phyloP scores from a whole-genome alignment of 1,140 invertebrate genomes.

The Trinorchestia longiramus region DNA sequence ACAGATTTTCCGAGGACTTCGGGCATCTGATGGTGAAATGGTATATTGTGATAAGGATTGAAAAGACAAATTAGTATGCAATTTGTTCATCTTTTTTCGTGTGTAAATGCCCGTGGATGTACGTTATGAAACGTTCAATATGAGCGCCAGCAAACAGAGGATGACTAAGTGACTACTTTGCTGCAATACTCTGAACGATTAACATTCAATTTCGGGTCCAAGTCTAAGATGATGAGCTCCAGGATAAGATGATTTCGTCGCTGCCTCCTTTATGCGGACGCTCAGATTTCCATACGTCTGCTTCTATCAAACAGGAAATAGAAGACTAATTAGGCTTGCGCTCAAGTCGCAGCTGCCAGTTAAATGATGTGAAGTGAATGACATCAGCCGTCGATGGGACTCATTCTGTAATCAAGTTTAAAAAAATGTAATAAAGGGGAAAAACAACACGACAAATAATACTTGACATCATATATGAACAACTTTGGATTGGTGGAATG shows the following conservation, averaged over 20 bases:
- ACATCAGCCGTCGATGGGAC: neutral
- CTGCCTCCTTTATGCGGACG: neutral
- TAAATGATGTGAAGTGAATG: neutral
- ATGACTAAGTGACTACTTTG: no score
- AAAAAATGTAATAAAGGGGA: neutral
- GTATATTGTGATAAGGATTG: neutral
- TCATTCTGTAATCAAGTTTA: neutral
- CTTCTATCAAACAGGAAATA: neutral
- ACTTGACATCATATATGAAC: neutral
- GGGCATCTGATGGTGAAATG: no score
- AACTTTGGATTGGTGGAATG: neutral
- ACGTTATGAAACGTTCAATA: neutral
- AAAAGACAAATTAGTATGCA: neutral
- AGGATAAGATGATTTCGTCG: neutral
- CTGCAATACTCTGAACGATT: neutral
- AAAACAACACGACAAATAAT: neutral
- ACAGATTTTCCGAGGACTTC: no score
- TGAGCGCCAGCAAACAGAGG: no score
- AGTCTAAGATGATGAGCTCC: neutral
- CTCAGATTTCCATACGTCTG: neutral
- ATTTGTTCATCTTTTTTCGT: neutral
- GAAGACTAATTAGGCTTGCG: neutral
- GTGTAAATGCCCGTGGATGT: neutral
- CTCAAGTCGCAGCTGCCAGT: neutral
- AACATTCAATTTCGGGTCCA: neutral